Base-by-base conservation (phyloP, 2,888 invertebrate species). In the Rhogogaster chlorosoma region DNA sequence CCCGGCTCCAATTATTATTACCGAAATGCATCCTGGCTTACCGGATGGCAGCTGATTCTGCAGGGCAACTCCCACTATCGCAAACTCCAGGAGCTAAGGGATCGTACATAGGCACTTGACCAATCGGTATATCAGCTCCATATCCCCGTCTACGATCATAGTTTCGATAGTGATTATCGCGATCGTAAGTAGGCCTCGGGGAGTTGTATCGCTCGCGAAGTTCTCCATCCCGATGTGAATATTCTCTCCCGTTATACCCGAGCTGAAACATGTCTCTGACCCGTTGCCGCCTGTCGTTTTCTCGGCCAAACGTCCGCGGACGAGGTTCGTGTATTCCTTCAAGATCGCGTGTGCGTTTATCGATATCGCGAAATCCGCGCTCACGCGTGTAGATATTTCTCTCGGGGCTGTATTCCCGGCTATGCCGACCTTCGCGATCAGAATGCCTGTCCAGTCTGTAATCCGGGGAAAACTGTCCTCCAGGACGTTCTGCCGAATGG, bases 31-130 rank as follows among this genome's bases (percentile, higher is more conserved):
- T 15, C 15, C 26, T n/a, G 38, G 15, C 61, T 61, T 10, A 80
- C 80, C 80, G 61, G 6, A 36, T 22, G 38, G 29, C 15, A 15
- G 80, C 38, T 57, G 57, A 10, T 80, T 36, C 61, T 12, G 12
- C 80, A 26, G 18, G 26, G 36, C 12, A 57, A 80, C 12, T 6
- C 22, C 80, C 38, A 6, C 36, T 26, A n/a, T 61, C 61, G 6
- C 38, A 6, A 61, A 22, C 5, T 6, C 22, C 12, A 38, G 26
- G 29, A 57, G 57, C 38, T 57, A 61, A n/a, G 18, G 87, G 86
- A 87, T 88, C 85, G 75, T 87, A 87, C 87, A 88, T 87, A 0
- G 87, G 85, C 32, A 87, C 77, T 0, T 83, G 29, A 42, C 18
- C 53, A 29, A 84, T 84, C n/a, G 64, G 26, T n/a, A 53, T n/a